Base-by-base conservation (phyloP, 2,797 vertebrate species). In the Mus minutoides region DNA sequence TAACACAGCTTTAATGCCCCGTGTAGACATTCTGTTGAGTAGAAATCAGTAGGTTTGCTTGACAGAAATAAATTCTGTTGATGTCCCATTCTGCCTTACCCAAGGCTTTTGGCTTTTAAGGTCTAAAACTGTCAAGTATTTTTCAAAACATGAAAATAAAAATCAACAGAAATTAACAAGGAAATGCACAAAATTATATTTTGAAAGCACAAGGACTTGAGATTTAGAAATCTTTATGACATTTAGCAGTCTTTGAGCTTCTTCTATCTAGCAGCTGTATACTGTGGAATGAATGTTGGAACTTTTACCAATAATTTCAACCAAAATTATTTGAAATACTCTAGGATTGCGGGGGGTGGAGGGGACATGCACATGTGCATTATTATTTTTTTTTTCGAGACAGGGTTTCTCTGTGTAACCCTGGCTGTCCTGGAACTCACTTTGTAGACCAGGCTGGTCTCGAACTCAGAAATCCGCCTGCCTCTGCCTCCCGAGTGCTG, bases 111-210 rank as follows among this genome's bases (percentile, higher is more conserved):
- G 13, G 8, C 16, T 95, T 93, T 54, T 67, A 93, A 84, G n/a
- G 1, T 46, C 75, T 95, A 83, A 71, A 91, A 64, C 21, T 96
- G 24, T 16, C 49, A 93, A 93, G 24, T 79, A 77, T 60, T 93
- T 80, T 80, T 96, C 88, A 91, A 21, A 80, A 1, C 16, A 69
- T 58, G 67, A 92, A 95, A 90, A 22, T 92, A 69, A 90, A 95
- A 91, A 71, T 71, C 87, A 91, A 75, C 4, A 77, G 13, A 95
- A 95, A 95, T 46, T 78, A 67, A 83, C 37, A 90, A 94, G 17
- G 94, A 96, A 93, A 7, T 90, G 60, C 16, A 52, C n/a, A 71
- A 79, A 76, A 86, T 78, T 91, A n/a, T 52, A 49, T 82, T 87
- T 90, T 86, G 29, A 94, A 90, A 87, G 9, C 80, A 73, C 34